Base-by-base conservation (phyloP, 2,113 vertebrate species). In the Cebidichthys violaceus region DNA sequence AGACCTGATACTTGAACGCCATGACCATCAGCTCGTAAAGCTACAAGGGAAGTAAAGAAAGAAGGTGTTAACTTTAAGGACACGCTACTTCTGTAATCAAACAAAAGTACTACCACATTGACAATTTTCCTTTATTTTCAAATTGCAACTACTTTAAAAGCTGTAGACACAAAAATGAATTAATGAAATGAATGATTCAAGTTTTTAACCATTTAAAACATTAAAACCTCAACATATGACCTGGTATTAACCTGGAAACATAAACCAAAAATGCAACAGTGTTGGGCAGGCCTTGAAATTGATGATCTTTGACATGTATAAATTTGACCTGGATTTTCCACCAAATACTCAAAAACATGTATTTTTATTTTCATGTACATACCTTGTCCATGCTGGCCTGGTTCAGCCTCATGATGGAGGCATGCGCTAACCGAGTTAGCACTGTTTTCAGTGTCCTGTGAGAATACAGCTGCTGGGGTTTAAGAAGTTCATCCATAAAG, bases 321-420 rank as follows among this genome's bases (percentile, higher is more conserved):
- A 17, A 33, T 8, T 20, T 67, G 39, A 43, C 52, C 10, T 65
- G 15, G 24, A 69, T 31, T 10, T 20, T 7, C 14, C 54, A 15
- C 17, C 4, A 14, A 41, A 52, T 1, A 9, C 6, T 24, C 9
- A 31, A 22, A 13, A 52, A 9, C 15, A 17, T 13, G 33, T 33
- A 3, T 54, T n/a, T 33, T 0, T 24, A 2, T 14, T 9, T 0
- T 60, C 5, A 14, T 0, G 47, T 24, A 67, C 79, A 77, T 90
- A 98, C 98, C 96, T 96, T 96, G 82, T 99, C 97, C 97, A 99
- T 99, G 94, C 98, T 99, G 75, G 96, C 96, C 13, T 95, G 95
- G 92, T 97, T 98, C 35, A 99, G 94, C 50, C 96, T 96, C 97
- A 99, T 98, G 81, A 99, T 98, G 29, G 97, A 99, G 29, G 96